Evolutionary conservation across 2,888 invertebrate species (phyloP).

Genomic region (Cheilosia grossa): DNA sequence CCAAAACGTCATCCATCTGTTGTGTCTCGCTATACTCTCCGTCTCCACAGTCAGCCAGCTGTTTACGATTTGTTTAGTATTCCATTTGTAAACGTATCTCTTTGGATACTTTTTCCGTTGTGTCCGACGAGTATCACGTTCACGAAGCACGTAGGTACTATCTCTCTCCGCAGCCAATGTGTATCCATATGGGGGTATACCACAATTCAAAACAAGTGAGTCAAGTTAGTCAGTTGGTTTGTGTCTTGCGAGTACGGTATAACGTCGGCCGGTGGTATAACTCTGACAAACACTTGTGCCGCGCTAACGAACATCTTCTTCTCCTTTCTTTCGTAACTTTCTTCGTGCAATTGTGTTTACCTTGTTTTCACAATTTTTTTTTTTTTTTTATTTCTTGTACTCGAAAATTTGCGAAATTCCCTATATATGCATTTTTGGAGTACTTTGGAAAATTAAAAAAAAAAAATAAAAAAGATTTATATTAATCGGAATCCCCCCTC

Average conservation of each 20-base stretch:
- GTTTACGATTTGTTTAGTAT: slow-evolving; percentile 59
- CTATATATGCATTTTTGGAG: slow-evolving; percentile 32
- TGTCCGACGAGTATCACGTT: slow-evolving; percentile 23
- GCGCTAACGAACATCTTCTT: slow-evolving; percentile 53
- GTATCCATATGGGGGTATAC: slow-evolving; percentile 73
- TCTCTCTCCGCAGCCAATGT: slow-evolving; percentile 43
- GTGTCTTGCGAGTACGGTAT: slow-evolving; percentile 76
- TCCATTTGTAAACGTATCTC: slow-evolving; percentile 72
- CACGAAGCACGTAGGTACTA: slow-evolving; percentile 13
- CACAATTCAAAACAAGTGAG: slow-evolving; percentile 76
- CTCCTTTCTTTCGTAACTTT: slow-evolving; percentile 71
- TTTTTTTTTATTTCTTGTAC: slow-evolving; percentile 32
- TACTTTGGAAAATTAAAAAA: slow-evolving; percentile 8
- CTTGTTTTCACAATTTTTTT: slow-evolving; percentile 22
- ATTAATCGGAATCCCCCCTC: neutral
- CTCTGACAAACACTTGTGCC: slow-evolving; percentile 32
- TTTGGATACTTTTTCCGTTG: slow-evolving; percentile 53
- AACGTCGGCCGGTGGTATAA: slow-evolving; percentile 51
- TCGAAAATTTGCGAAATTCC: slow-evolving; percentile 48
- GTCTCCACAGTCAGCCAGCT: slow-evolving; percentile 44
- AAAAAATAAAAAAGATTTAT: neutral
- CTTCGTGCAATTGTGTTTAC: slow-evolving; percentile 58
- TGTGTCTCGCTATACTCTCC: slow-evolving; percentile 18
- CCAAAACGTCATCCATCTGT: slow-evolving; percentile 47
- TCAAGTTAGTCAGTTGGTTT: slow-evolving; percentile 77